phyloP scores from a whole-genome alignment of 2,888 invertebrate species.

The Lasioglossum calceatum region DNA sequence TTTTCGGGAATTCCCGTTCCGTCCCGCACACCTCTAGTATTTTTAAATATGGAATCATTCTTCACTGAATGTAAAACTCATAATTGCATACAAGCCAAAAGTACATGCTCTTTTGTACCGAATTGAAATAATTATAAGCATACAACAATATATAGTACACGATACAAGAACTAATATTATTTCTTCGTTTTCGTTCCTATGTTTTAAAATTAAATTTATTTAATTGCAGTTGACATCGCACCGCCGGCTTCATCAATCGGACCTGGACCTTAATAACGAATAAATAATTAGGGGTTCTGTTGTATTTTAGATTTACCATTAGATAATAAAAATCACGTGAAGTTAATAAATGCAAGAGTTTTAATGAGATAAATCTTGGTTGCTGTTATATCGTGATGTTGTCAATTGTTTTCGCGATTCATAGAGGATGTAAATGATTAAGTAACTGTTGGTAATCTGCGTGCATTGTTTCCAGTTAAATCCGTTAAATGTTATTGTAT shows the following conservation, averaged over 20 bases:
- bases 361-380: neutral
- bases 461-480: neutral
- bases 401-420: neutral
- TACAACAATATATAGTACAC: neutral
- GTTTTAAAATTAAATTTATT: neutral
- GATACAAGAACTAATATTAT: neutral
- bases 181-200: neutral
- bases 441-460: constrained; percentile 8
- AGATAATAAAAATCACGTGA: constrained; percentile 17
- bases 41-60: no score
- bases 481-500: neutral
- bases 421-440: neutral
- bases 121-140: neutral
- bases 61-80: no score
- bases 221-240: constrained; percentile 73
- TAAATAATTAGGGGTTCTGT: constrained; percentile 53
- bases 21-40: no score
- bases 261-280: constrained; percentile 63
- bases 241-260: constrained; percentile 65
- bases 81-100: no score
- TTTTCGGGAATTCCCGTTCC: no score
- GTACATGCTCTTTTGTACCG: neutral
- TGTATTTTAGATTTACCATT: constrained; percentile 32
- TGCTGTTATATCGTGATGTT: neutral
- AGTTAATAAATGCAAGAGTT: constrained; percentile 5